These are phyloP conservation scores for Smutsia temminckii DNA, from an alignment of 2,797 vertebrate species.

Conservation along the genomic window DNA sequence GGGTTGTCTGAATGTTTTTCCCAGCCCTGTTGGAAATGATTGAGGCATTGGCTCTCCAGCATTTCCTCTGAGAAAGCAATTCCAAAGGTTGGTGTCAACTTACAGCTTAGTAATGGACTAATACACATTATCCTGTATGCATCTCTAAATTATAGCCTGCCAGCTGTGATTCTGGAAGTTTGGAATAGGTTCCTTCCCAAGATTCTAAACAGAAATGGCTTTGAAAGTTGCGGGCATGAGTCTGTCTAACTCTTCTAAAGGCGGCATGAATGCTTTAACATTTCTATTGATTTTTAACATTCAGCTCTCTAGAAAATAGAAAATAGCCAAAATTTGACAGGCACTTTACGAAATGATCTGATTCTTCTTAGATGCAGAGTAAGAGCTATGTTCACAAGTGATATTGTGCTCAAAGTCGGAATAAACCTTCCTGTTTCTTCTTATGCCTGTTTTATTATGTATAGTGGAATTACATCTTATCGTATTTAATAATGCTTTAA, in stretches of 20 bases:
- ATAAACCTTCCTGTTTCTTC: conserved; percentile 49
- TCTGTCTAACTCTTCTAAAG: conserved; percentile 67
- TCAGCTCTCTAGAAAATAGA: conserved; percentile 69
- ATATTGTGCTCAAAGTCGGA: conserved; percentile 59
- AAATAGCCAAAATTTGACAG: conserved; percentile 76
- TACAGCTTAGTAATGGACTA: conserved; percentile 81
- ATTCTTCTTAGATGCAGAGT: conserved; percentile 35
- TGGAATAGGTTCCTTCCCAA: conserved; percentile 77
- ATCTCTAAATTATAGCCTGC: conserved; percentile 80
- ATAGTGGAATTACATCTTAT: conserved; percentile 26
- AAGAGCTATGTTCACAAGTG: conserved; percentile 29
- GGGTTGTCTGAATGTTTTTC: conserved; percentile 78
- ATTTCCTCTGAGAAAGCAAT: conserved; percentile 80
- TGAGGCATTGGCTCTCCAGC: conserved; percentile 72
- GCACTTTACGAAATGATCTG: conserved; percentile 69
- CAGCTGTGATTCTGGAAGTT: conserved; percentile 76
- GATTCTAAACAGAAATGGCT: conserved; percentile 79
- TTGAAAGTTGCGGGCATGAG: conserved; percentile 65
- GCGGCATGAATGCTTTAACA: conserved; percentile 36
- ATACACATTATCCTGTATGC: conserved; percentile 80
- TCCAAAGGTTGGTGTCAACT: conserved; percentile 81
- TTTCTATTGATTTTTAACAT: conserved; percentile 78
- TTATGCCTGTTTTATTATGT: neutral
- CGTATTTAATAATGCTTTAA: conserved; percentile 33
- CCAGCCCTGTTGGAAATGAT: conserved; percentile 77